phyloP scores from a whole-genome alignment of 2,797 vertebrate species.

The Bovichtus diacanthus region DNA sequence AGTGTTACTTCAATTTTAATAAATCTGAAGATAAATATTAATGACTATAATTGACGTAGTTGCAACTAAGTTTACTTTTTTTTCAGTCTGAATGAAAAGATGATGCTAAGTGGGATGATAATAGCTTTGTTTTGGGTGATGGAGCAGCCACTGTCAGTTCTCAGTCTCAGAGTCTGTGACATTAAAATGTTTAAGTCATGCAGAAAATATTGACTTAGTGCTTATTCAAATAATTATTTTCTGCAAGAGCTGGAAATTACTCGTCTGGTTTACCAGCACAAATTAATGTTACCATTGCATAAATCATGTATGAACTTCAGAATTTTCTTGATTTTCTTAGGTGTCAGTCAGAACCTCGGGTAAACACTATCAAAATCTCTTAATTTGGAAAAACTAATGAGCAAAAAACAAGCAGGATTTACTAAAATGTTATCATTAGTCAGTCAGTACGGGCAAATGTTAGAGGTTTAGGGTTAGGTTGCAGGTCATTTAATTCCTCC shows the following conservation, averaged over 20 bases:
- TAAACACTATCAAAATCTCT: background rate
- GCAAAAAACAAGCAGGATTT: slow-evolving; percentile 14
- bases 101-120: background rate
- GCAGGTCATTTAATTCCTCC: slow-evolving; percentile 32
- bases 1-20: background rate
- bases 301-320: background rate
- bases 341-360: slow-evolving; percentile 20
- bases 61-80: background rate
- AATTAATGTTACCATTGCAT: background rate
- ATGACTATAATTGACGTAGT: background rate
- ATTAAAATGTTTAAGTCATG: background rate
- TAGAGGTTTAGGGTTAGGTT: background rate
- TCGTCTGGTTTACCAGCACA: slow-evolving; percentile 4
- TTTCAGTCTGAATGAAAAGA: background rate
- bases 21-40: background rate
- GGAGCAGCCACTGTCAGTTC: background rate
- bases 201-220: background rate
- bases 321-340: slow-evolving; percentile 35
- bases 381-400: slow-evolving; percentile 36
- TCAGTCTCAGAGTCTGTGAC: background rate
- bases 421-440: slow-evolving; percentile 19
- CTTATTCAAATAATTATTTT: slow-evolving; percentile 6
- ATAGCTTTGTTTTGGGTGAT: slow-evolving; percentile 6
- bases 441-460: background rate
- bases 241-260: slow-evolving; percentile 1